Evolutionary conservation across 2,113 vertebrate species (phyloP).

Genomic region (Gorilla gorilla): DNA sequence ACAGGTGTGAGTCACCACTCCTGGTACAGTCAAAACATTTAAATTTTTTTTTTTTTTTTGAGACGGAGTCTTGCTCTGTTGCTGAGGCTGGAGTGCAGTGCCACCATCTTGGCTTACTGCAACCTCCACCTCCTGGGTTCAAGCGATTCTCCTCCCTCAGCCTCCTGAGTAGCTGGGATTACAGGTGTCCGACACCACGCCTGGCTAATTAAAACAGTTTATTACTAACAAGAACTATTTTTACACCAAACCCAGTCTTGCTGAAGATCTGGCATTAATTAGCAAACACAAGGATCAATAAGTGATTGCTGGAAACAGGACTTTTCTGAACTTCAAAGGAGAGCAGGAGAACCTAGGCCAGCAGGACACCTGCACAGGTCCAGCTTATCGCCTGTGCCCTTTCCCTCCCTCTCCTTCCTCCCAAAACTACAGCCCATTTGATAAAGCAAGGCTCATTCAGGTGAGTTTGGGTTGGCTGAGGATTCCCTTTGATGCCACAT

Average conservation of each 20-base stretch:
- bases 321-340: neutral
- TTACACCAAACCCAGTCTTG: neutral
- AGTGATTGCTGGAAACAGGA: neutral
- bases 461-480: neutral
- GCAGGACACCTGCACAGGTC: neutral
- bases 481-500: neutral
- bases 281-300: neutral
- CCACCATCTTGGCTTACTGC: too few relatives aligned
- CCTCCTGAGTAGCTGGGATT: too few relatives aligned
- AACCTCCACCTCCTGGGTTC: too few relatives aligned
- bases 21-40: too few relatives aligned
- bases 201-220: neutral
- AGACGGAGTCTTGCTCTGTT: too few relatives aligned
- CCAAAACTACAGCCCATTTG: neutral
- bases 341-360: too few relatives aligned
- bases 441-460: neutral
- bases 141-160: too few relatives aligned
- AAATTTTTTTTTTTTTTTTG: too few relatives aligned
- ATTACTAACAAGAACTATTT: neutral
- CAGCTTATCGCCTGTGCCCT: neutral
- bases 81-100: too few relatives aligned
- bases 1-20: too few relatives aligned
- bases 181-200: too few relatives aligned
- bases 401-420: neutral
- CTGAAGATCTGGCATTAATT: neutral